Evolutionary conservation across 1,140 invertebrate genomes (phyloP), one percentile per base, ranked within the genome.

Genomic region (Thrips palmi): DNA sequence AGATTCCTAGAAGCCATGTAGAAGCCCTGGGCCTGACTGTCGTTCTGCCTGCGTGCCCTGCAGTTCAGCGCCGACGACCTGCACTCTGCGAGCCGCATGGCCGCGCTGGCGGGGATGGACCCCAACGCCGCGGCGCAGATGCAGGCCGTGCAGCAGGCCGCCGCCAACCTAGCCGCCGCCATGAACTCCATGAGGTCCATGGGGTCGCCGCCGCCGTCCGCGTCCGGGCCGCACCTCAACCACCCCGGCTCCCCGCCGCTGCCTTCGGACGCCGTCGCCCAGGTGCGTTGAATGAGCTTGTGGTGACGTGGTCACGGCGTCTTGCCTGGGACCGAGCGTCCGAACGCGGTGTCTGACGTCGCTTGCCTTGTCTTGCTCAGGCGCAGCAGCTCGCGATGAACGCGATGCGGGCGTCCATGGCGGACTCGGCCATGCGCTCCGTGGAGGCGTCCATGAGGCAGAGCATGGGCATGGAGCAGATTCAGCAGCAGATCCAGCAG

Each of bases 151-250:
- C 73, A 76, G 49, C 77, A 64, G 10, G 69, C 70, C 38, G 67
- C 81, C 23, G 80, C 79, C 4, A 82, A 79, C 42, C 53, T 83
- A 32, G 80, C 77, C 1, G 73, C 74, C 17, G 77, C 79, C 1
- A 84, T 83, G 79, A n/a, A n/a, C n/a, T n/a, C n/a, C n/a, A n/a
- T n/a, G n/a, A n/a, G n/a, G n/a, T n/a, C 49, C 27, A 57, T 55
- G 41, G 55, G 56, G 37, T 47, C 55, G 8, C 40, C 56, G 14
- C 53, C 52, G 15, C 45, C 49, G 1, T 53, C 51, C 10, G 48
- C 54, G 44, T 51, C 52, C n/a, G n/a, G n/a, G n/a, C n/a, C n/a
- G n/a, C n/a, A n/a, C n/a, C n/a, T n/a, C n/a, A n/a, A n/a, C n/a
- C n/a, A n/a, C n/a, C n/a, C n/a, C n/a, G n/a, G n/a, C n/a, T n/a